Evolutionary conservation across 2,888 invertebrate genomes (phyloP), one percentile per base, ranked within the genome.

Genomic region (Lithophane ornitopus): DNA sequence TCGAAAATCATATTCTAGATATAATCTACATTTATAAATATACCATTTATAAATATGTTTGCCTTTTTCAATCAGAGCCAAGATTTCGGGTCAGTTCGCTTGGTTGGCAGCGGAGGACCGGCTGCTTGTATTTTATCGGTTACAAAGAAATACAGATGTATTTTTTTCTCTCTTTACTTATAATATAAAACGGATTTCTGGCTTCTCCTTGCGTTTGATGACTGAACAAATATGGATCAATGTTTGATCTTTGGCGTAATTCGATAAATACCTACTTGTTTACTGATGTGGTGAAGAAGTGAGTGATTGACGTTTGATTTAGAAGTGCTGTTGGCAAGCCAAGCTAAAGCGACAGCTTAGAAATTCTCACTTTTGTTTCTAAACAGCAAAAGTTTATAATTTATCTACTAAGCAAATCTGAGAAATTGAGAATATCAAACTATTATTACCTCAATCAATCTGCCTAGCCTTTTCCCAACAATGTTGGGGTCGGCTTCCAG

Each of bases 51-150:
- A 85, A 80, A 84, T 85, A 84, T 79, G 74, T 81, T 80, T 87
- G 74, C 88, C 76, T 80, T 78, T 80, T 81, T 76, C 87, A 85
- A 87, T 87, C 85, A 81, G 70, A 76, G 58, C 68, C 78, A 88
- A 73, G 74, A 59, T 78, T 82, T 79, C 76, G 72, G 87, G 89
- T 87, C 87, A 87, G 87, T 88, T 81, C 87, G 73, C 87, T 80
- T 80, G 81, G 78, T 62, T 86, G 70, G 82, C n/a, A 68, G 34
- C 66, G 56, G 71, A 39, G 65, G 68, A 70, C 80, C 62, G 68
- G 69, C 68, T 77, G 63, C 79, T 80, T 76, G 78, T 75, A 75
- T 83, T 87, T 82, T 81, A 85, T 87, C 54, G 80, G 67, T 78
- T 76, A 73, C 85, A 75, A 74, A 74, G 70, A 87, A 84, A 69